Evolutionary conservation across 2,113 vertebrate genomes (phyloP).

Genomic region (Mus spicilegus): DNA sequence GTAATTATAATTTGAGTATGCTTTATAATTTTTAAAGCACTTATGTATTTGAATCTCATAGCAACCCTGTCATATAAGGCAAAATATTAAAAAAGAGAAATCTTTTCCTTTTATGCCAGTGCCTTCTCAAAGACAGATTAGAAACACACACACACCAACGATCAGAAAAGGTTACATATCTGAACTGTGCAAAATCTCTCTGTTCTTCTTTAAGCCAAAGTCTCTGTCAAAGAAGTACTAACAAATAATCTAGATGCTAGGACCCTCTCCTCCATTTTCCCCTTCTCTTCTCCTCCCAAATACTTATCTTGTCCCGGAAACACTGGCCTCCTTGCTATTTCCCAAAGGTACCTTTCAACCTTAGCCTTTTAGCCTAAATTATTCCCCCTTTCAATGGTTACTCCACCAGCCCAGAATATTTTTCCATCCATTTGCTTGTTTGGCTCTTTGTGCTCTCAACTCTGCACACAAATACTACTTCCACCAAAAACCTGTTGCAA

Average conservation of each 20-base stretch:
- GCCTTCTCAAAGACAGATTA: constrained; percentile 39
- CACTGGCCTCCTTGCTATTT: neutral
- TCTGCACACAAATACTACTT: neutral
- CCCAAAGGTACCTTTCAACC: neutral
- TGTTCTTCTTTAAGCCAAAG: neutral
- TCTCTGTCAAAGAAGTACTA: neutral
- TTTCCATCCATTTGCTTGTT: neutral
- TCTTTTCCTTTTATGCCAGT: constrained; percentile 56
- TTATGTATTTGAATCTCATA: constrained; percentile 66
- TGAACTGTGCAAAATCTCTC: constrained; percentile 21
- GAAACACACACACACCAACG: neutral
- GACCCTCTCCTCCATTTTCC: neutral
- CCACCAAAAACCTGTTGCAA: constrained; percentile 25
- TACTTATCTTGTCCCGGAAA: neutral
- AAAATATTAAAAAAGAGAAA: constrained; percentile 27
- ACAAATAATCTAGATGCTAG: neutral
- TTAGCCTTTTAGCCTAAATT: neutral
- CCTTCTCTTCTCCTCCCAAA: too few species aligned
- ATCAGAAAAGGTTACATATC: constrained; percentile 35
- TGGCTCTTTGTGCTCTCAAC: neutral
- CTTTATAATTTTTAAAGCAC: constrained; percentile 60
- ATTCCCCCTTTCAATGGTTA: neutral
- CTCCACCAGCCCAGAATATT: neutral
- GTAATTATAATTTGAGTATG: constrained; percentile 53
- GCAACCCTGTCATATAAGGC: constrained; percentile 66